Evolutionary conservation across 2,113 vertebrate species (phyloP).

Genomic region (Odocoileus hemionus): DNA sequence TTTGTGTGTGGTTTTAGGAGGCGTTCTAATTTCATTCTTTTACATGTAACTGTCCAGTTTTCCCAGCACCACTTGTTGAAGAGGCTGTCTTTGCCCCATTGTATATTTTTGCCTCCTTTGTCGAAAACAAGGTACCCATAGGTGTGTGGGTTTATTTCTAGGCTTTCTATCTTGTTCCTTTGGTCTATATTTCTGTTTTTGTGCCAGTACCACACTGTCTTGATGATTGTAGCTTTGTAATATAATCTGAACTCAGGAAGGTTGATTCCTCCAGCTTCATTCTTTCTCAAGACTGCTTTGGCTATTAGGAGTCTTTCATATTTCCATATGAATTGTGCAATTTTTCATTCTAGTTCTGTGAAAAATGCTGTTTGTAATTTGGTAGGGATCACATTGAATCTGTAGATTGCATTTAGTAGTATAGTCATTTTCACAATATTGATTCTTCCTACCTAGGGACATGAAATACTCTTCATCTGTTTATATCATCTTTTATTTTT

Average conservation of each 20-base stretch:
- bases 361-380: neutral
- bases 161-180: neutral
- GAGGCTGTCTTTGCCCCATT: neutral
- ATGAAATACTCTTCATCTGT: neutral
- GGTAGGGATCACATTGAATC: neutral
- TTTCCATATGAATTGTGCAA: neutral
- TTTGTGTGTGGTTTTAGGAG: neutral
- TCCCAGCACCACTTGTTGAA: neutral
- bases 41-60: neutral
- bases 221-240: neutral
- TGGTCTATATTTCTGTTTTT: neutral
- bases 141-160: neutral
- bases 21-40: neutral
- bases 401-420: neutral
- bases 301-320: neutral
- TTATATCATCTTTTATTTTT: neutral
- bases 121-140: neutral
- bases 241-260: neutral
- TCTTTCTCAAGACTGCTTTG: neutral
- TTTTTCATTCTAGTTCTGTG: neutral
- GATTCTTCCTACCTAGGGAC: neutral
- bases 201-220: neutral
- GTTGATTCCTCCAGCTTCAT: neutral
- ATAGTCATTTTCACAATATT: neutral
- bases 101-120: neutral